phyloP scores from a whole-genome alignment of 2,113 vertebrate species.

The Planiliza haematocheilus region DNA sequence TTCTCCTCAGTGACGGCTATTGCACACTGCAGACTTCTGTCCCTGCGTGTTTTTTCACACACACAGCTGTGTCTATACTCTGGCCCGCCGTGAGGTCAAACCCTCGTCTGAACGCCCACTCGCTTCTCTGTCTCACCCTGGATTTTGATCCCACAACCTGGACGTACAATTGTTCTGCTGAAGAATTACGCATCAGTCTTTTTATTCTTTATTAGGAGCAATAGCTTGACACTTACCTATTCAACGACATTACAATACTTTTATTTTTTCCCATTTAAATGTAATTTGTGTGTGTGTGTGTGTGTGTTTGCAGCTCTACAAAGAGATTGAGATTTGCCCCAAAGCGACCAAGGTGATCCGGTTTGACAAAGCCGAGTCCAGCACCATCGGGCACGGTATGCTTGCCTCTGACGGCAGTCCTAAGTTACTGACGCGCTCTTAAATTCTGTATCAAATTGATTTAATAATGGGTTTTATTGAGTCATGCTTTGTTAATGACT shows the following conservation, averaged over 20 bases:
- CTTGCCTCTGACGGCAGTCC: slow-evolving; percentile 6
- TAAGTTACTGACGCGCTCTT: slow-evolving; percentile 15
- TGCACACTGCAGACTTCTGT: slow-evolving; percentile 50
- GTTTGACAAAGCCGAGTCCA: slow-evolving; percentile 89
- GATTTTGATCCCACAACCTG: slow-evolving; percentile 59
- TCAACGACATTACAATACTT: slow-evolving; percentile 9
- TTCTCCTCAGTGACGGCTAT: slow-evolving; percentile 34
- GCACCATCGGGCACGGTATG: slow-evolving; percentile 90
- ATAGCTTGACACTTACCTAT: slow-evolving; percentile 50
- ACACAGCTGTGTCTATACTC: slow-evolving; percentile 72
- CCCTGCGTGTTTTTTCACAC: slow-evolving; percentile 52
- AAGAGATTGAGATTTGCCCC: slow-evolving; percentile 95
- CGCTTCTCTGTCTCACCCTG: slow-evolving; percentile 49
- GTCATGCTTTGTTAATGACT: slow-evolving; percentile 61
- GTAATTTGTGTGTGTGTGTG: slow-evolving; percentile 11
- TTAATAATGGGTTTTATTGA: slow-evolving; percentile 54
- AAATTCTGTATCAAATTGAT: slow-evolving; percentile 51
- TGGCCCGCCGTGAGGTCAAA: slow-evolving; percentile 27
- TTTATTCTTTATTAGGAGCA: slow-evolving; percentile 45
- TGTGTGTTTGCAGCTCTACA: slow-evolving; percentile 88
- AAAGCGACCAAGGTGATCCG: slow-evolving; percentile 89
- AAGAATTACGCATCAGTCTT: slow-evolving; percentile 69
- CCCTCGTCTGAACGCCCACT: slow-evolving; percentile 45
- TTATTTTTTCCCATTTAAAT: slow-evolving; percentile 29
- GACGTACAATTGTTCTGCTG: slow-evolving; percentile 42